Conservation (phyloP, 1,140 invertebrate species). For the Drosophila varians region DNA sequence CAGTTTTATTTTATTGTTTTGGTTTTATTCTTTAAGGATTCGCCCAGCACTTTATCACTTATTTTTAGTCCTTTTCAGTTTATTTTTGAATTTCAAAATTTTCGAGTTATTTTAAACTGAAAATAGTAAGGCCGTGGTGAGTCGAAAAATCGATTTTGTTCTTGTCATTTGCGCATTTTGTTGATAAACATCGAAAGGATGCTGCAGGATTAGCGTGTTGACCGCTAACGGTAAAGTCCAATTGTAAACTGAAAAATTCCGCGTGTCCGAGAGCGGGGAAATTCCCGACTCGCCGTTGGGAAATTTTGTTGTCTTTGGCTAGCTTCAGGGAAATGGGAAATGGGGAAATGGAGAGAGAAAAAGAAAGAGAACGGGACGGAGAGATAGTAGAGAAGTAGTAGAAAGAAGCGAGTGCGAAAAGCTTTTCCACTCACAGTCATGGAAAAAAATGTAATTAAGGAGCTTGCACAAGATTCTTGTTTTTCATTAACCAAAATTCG, state of each 20-base stretch:
- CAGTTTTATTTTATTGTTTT: background rate
- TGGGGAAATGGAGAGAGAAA: constrained; percentile 2
- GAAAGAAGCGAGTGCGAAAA: constrained; percentile 26
- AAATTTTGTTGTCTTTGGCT: constrained; percentile 48
- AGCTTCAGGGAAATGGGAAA: constrained; percentile 14
- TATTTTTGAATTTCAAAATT: background rate
- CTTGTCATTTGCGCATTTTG: constrained; percentile 33
- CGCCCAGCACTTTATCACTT: background rate
- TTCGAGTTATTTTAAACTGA: constrained; percentile 3
- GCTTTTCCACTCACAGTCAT: constrained; percentile 28
- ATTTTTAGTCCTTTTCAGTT: constrained; percentile 1
- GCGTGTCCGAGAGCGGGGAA: constrained; percentile 32
- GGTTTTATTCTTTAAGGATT: background rate
- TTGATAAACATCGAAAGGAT: constrained; percentile 2
- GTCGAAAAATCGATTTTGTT: constrained; percentile 31
- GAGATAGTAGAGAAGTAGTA: constrained; percentile 1
- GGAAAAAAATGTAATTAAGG: constrained; percentile 35
- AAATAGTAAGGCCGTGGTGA: constrained; percentile 17
- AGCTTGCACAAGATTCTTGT: constrained; percentile 25
- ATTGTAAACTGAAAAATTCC: constrained; percentile 47
- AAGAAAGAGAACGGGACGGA: constrained; percentile 5
- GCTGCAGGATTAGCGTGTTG: constrained; percentile 34
- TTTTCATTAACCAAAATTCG: constrained; percentile 39
- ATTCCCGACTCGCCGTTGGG: constrained; percentile 29
- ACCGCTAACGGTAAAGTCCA: constrained; percentile 29